Percentiles rank a stretch among this genome's conserved stretches.
Evolutionary conservation across 1,140 invertebrate genomes (phyloP).

Genomic region (Vanessa tameamea): DNA sequence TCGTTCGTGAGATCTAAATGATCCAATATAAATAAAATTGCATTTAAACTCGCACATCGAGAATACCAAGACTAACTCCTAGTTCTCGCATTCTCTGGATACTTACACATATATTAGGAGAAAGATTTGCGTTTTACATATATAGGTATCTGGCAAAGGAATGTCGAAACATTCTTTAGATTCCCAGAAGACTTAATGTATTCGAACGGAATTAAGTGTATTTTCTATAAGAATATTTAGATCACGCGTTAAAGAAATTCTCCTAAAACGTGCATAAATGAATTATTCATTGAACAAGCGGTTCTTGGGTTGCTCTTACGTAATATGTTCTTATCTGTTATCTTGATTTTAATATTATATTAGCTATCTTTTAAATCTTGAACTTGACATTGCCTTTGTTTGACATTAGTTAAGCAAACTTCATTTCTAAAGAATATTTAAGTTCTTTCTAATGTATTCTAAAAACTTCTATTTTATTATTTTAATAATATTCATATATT

Average conservation of each 20-base stretch:
- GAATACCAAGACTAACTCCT: conserved; percentile 10
- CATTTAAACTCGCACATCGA: not conserved
- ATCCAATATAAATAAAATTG: not conserved
- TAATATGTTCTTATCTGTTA: conserved; percentile 6
- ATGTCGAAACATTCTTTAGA: conserved; percentile 19
- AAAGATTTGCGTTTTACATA: conserved; percentile 11
- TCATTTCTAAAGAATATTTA: not conserved
- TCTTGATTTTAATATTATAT: conserved; percentile 23
- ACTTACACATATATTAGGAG: conserved; percentile 6
- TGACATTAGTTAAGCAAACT: not conserved
- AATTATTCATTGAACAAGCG: conserved; percentile 3
- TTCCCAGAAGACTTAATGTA: conserved; percentile 7
- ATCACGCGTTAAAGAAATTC: conserved; percentile 18
- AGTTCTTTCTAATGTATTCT: not conserved
- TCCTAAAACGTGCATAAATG: conserved; percentile 11
- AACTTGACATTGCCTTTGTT: conserved; percentile 31
- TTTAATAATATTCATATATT: not conserved
- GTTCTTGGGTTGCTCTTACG: not conserved
- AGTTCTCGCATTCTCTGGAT: conserved; percentile 12
- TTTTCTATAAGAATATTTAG: conserved; percentile 13
- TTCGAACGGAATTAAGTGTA: not conserved
- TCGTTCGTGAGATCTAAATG: not conserved
- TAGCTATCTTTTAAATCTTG: conserved; percentile 22
- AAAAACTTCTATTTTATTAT: not conserved
- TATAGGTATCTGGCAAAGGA: conserved; percentile 5